Evolutionary conservation across 2,888 invertebrate species (phyloP), one percentile per base, ranked within the genome.

Genomic region (Aleiodes testaceus): DNA sequence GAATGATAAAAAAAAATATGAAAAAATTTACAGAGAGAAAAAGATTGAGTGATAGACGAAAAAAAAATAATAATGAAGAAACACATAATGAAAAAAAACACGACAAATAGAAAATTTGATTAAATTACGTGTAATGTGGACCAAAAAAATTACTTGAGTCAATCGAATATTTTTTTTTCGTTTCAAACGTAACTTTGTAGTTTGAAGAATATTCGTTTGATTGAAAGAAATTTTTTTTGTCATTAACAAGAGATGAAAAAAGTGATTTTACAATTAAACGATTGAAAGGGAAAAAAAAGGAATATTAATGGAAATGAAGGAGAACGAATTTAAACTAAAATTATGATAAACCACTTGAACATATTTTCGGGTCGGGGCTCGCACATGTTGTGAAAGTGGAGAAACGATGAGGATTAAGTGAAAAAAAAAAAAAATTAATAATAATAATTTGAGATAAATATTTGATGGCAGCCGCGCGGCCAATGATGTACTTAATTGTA

Each of bases 401-500:
- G 59, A 47, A 61, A 36, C 64, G 45, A 36, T 42, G 36, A 59
- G 49, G 47, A 44, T 22, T 36, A 26, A 66, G 14, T 18, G 11
- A 16, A 42, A 36, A 22, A 50, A 16, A 53, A 45, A 4, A n/a
- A 52, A n/a, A n/a, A n/a, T n/a, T 16, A 47, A 52, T 61, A 50
- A 30, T 50, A 47, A 36, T 36, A 26, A 26, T 36, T 36, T 20
- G 68, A 65, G 44, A 64, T 18, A 36, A 36, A 36, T 36, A 36
- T 36, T 36, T 45, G 14, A 53, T 59, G 53, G 16, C 44, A 65
- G 66, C 70, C 68, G 22, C 63, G 70, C 74, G 73, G 74, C 73
- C 69, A 70, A 73, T 59, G 22, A 69, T 75, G 75, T 76, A 77
- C 77, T 76, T 77, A 77, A 73, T 72, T 50, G 16, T 74, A 74